phyloP scores from a whole-genome alignment of 2,797 vertebrate species.

The Intellagama lesueurii region DNA sequence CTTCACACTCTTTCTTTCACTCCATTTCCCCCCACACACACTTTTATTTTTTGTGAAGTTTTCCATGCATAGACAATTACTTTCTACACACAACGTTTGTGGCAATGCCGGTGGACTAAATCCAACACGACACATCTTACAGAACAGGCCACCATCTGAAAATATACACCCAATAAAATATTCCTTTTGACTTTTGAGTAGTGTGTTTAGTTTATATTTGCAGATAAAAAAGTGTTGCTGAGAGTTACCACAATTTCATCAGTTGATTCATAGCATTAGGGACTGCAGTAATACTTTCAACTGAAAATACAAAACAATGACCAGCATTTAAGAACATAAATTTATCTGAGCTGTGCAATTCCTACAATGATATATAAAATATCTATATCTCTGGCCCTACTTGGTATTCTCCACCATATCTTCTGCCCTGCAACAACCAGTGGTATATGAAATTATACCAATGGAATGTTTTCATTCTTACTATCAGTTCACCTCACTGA shows the following conservation, averaged over 20 bases:
- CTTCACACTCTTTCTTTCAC: no score
- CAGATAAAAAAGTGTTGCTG: background rate
- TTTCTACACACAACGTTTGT: background rate
- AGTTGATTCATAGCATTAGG: background rate
- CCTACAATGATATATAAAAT: background rate
- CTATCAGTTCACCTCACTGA: no score
- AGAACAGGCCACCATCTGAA: no score
- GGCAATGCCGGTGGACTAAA: no score
- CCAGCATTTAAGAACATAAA: background rate
- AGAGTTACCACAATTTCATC: background rate
- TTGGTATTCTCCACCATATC: background rate
- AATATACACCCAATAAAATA: no score
- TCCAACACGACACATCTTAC: background rate
- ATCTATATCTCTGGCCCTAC: background rate
- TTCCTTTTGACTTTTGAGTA: background rate
- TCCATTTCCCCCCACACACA: background rate
- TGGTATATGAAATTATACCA: no score
- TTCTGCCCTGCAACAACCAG: background rate
- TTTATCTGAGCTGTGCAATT: background rate
- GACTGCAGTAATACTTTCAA: background rate
- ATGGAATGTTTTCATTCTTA: background rate
- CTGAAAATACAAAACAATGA: background rate
- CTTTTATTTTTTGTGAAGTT: background rate
- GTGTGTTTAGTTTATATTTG: background rate
- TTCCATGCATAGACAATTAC: constrained; percentile 9